These are phyloP conservation scores for Heteromyza rotundicornis DNA, from an alignment of 2,888 invertebrate species.

Conservation along the genomic window DNA sequence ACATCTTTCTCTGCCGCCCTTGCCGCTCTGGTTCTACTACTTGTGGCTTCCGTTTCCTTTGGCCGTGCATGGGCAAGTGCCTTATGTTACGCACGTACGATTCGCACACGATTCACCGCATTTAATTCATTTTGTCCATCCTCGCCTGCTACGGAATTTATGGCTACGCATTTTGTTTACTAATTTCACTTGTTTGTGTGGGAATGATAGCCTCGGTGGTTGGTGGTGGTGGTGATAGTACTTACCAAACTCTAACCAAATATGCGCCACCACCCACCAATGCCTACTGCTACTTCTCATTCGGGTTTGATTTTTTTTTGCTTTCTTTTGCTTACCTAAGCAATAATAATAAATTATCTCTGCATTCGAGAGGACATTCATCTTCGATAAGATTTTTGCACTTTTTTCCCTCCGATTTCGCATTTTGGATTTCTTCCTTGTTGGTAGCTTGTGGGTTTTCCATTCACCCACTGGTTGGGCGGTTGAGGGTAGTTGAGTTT, in stretches of 20 bases:
- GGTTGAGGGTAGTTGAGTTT: background rate
- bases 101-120: slow-evolving; percentile 42
- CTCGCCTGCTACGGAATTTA: slow-evolving; percentile 35
- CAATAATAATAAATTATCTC: slow-evolving; percentile 53
- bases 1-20: too few relatives aligned
- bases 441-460: background rate
- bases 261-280: background rate
- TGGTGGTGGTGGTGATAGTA: too few relatives aligned
- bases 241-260: too few relatives aligned
- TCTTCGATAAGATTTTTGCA: slow-evolving; percentile 11
- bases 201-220: too few relatives aligned
- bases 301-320: slow-evolving; percentile 42
- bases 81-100: slow-evolving; percentile 50
- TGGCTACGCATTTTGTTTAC: slow-evolving; percentile 54
- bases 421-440: background rate
- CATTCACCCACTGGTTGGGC: background rate
- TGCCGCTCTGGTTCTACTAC: background rate
- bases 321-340: slow-evolving; percentile 51
- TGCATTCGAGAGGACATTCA: slow-evolving; percentile 22
- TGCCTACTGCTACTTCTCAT: background rate
- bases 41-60: too few relatives aligned
- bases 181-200: slow-evolving; percentile 37
- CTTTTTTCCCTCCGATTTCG: background rate
- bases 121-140: slow-evolving; percentile 21
- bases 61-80: too few relatives aligned